Evolutionary conservation across 2,113 vertebrate genomes (phyloP), one percentile per base, ranked within the genome.

Genomic region (Trichomycterus rosablanca): DNA sequence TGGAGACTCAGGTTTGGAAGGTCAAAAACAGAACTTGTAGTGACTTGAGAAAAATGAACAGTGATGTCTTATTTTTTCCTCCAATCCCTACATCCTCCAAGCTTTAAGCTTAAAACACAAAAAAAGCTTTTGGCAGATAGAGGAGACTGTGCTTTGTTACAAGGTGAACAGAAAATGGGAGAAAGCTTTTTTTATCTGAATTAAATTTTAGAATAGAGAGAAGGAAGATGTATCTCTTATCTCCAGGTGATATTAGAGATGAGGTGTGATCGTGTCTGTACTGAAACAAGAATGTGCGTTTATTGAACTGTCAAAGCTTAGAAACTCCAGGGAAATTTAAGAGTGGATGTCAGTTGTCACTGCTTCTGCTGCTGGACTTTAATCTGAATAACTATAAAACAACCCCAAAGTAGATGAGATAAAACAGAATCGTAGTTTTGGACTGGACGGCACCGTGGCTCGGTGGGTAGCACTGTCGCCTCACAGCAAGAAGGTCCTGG

Each of bases 1-100:
- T 63, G 37, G 40, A 54, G 32, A 55, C 18, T 43, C 40, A 48
- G 65, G 51, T n/a, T 48, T 42, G 53, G 42, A 7, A 55, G 57
- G 57, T 71, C 50, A 57, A 50, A 18, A 50, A 30, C 19, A 14
- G 37, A 37, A 56, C 52, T 28, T 5, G n/a, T 18, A 9, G n/a
- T 55, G 35, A 48, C 19, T 20, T 26, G 18, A 34, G 12, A 35
- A 23, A 48, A 63, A 72, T 58, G 18, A 26, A 51, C 19, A 7
- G 59, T 42, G 39, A 63, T 37, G 44, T 26, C 44, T 57, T 37
- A 20, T 20, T 43, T 34, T 45, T 34, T 44, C 52, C 40, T 49
- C 40, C 28, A 19, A 16, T 50, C 55, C 26, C 57, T 42, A 51
- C 58, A 53, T 58, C 59, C 63, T n/a, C 1, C 15, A 23, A 42